Evolutionary conservation across 2,113 vertebrate genomes (phyloP).

Genomic region (Lagopus muta): DNA sequence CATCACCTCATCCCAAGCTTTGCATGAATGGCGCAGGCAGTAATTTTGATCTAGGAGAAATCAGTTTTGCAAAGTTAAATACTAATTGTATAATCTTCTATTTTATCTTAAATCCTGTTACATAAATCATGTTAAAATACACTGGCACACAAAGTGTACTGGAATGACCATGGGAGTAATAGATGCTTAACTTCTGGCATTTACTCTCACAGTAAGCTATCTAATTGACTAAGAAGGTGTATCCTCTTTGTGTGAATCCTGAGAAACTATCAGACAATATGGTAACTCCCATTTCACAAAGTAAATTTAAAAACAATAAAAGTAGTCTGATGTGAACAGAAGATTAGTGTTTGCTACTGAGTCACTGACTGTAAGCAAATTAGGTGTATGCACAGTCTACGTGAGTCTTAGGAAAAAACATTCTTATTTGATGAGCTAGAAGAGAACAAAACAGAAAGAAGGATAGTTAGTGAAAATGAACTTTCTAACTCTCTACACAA

Average conservation of each 20-base stretch:
- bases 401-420: background rate
- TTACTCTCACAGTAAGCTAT: background rate
- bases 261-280: background rate
- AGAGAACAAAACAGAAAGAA: background rate
- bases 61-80: background rate
- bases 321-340: constrained; percentile 1
- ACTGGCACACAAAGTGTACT: constrained; percentile 15
- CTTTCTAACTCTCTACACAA: background rate
- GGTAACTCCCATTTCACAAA: constrained; percentile 46
- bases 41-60: background rate
- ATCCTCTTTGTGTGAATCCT: constrained; percentile 4
- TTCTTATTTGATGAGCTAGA: background rate
- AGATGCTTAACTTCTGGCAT: background rate
- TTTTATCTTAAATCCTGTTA: background rate
- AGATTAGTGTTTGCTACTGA: constrained; percentile 13
- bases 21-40: background rate
- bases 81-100: background rate
- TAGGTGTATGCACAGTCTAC: background rate
- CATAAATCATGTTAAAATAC: background rate
- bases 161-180: constrained; percentile 14
- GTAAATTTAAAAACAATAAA: constrained; percentile 11
- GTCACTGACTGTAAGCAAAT: background rate
- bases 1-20: background rate
- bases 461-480: background rate
- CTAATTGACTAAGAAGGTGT: constrained; percentile 50